These are phyloP conservation scores for Thereuonema tuberculata DNA, from an alignment of 1,140 invertebrate genomes.

Conservation along the genomic window DNA sequence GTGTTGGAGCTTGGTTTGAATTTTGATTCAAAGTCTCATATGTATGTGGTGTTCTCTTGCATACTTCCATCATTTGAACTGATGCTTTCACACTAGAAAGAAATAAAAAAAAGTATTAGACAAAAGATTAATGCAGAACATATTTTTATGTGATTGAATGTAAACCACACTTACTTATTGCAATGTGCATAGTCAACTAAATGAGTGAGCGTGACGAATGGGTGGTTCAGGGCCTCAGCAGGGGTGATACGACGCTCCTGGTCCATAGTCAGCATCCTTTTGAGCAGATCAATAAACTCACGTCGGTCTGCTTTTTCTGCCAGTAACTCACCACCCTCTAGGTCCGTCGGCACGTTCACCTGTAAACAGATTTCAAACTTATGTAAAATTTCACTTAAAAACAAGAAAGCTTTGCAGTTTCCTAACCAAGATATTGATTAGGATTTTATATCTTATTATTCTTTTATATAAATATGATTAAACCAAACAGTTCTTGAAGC, in stretches of 20 bases:
- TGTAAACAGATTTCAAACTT: conserved; percentile 21
- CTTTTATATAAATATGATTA: neutral
- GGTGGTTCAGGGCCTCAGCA: conserved; percentile 85
- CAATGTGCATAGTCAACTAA: conserved; percentile 92
- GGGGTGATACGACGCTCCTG: conserved; percentile 86
- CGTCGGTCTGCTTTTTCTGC: conserved; percentile 91
- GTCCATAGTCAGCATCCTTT: conserved; percentile 95
- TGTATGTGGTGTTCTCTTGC: conserved; percentile 25
- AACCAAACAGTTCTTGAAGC: too few species aligned
- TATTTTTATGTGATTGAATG: too few species aligned
- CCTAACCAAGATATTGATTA: conserved; percentile 5
- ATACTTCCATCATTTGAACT: conserved; percentile 93
- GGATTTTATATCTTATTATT: neutral
- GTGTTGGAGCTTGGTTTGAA: conserved; percentile 23
- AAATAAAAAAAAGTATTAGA: neutral
- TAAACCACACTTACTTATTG: conserved; percentile 47
- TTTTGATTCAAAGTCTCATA: conserved; percentile 16
- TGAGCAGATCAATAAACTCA: conserved; percentile 93
- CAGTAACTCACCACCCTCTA: conserved; percentile 85
- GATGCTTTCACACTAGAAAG: conserved; percentile 59
- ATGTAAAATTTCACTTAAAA: too few species aligned
- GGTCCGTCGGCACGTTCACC: conserved; percentile 91
- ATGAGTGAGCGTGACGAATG: conserved; percentile 84
- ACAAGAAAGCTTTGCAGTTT: too few species aligned
- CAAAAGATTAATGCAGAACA: neutral